phyloP scores from a whole-genome alignment of 1,140 invertebrate genomes.

The Plutomurus gul region DNA sequence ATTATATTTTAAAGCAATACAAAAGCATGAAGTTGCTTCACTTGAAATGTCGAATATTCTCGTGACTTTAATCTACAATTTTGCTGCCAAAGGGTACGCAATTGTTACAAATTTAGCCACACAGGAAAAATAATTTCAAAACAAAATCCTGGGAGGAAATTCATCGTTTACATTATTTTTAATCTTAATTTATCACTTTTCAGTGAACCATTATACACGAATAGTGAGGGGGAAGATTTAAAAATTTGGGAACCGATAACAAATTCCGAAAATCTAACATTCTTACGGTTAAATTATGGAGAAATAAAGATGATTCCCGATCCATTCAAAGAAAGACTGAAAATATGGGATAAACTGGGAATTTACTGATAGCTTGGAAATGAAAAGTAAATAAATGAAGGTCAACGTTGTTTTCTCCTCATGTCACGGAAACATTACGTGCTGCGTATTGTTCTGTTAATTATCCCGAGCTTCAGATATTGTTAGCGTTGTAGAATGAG shows the following conservation, averaged over 20 bases:
- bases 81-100: constrained; percentile 30
- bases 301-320: constrained; percentile 37
- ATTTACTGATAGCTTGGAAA: neutral
- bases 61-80: constrained; percentile 5
- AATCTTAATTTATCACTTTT: neutral
- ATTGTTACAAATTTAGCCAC: too few relatives aligned
- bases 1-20: neutral
- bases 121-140: too few relatives aligned
- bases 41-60: neutral
- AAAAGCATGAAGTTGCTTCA: neutral
- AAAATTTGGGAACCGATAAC: constrained; percentile 39
- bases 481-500: too few relatives aligned
- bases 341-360: constrained; percentile 15
- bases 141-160: too few relatives aligned
- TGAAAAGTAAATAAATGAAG: too few relatives aligned
- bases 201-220: constrained; percentile 40
- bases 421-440: too few relatives aligned
- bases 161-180: neutral
- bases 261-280: neutral
- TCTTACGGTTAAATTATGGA: constrained; percentile 29
- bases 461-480: too few relatives aligned
- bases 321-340: constrained; percentile 31
- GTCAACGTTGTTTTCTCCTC: too few relatives aligned
- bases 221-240: constrained; percentile 3
- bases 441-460: too few relatives aligned